Conservation (phyloP, 2,888 invertebrate genomes). For the Torymus aiolomorphi region DNA sequence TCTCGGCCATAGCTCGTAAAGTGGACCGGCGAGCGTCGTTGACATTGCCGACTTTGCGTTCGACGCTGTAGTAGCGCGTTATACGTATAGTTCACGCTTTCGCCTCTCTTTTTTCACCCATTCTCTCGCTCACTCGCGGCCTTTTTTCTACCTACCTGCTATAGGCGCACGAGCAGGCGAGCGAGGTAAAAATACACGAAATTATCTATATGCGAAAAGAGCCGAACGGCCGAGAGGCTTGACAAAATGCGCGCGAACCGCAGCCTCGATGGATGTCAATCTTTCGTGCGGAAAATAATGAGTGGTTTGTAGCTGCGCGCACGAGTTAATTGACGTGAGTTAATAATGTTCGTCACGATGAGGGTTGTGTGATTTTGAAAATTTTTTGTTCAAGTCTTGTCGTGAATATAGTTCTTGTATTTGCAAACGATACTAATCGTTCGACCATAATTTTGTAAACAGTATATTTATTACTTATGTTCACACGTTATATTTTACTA, state of each 20-base stretch:
- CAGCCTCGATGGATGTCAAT: background rate
- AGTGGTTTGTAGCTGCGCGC: background rate
- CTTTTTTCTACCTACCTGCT: background rate
- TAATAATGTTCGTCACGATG: too few species aligned
- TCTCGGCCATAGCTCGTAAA: background rate
- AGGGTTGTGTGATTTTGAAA: too few species aligned
- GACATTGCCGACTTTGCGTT: slow-evolving; percentile 21
- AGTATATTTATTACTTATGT: too few species aligned
- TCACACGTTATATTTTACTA: too few species aligned
- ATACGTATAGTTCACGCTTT: too few species aligned
- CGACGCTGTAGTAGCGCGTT: background rate
- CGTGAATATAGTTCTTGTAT: too few species aligned
- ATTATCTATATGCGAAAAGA: slow-evolving; percentile 18
- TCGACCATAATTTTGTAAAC: too few species aligned
- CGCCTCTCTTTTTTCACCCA: background rate
- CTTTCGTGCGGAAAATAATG: background rate
- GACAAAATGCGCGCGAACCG: background rate
- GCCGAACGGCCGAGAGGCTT: too few species aligned
- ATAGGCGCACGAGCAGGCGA: background rate
- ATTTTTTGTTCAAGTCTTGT: too few species aligned
- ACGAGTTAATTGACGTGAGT: too few species aligned
- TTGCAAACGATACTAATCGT: too few species aligned
- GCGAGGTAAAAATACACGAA: slow-evolving; percentile 49
- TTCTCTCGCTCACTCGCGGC: too few species aligned
- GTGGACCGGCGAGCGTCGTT: slow-evolving; percentile 29